Percentiles rank a stretch among this genome's conserved stretches.
Evolutionary conservation across 2,888 invertebrate genomes (phyloP).

Genomic region (Empis livida): DNA sequence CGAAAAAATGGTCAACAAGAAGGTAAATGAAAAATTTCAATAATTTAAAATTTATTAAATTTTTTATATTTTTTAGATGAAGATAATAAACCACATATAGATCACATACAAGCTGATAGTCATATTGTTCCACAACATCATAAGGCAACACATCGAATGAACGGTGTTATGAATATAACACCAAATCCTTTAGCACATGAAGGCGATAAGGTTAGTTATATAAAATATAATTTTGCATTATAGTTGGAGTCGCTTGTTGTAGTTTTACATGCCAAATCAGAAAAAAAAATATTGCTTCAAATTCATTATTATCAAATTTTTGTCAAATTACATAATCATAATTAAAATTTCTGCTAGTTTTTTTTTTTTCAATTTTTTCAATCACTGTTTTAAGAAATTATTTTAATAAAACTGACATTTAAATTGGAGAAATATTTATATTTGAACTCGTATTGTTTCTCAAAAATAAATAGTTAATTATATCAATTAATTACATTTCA

Average conservation of each 20-base stretch:
- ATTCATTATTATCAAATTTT: too few relatives aligned
- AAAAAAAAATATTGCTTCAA: too few relatives aligned
- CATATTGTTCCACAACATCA: conserved; percentile 25
- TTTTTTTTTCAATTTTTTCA: too few relatives aligned
- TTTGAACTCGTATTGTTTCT: too few relatives aligned
- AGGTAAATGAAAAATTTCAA: conserved; percentile 18
- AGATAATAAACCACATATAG: conserved; percentile 32
- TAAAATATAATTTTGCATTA: background rate
- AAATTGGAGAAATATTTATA: too few relatives aligned
- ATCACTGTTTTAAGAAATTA: too few relatives aligned
- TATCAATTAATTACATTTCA: too few relatives aligned
- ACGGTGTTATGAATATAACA: conserved; percentile 34
- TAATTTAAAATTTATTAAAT: background rate
- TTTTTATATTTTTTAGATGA: conserved; percentile 20
- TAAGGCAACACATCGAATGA: conserved; percentile 27
- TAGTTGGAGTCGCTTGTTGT: background rate
- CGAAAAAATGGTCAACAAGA: conserved; percentile 27
- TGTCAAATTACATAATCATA: too few relatives aligned
- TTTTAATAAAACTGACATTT: too few relatives aligned
- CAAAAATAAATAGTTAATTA: too few relatives aligned
- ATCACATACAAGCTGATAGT: conserved; percentile 34
- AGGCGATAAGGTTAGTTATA: conserved; percentile 27
- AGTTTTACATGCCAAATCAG: background rate
- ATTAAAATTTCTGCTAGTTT: too few relatives aligned
- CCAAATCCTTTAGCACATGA: conserved; percentile 35